Evolutionary conservation across 2,888 invertebrate genomes (phyloP).

Genomic region (Herminia tarsipennalis): DNA sequence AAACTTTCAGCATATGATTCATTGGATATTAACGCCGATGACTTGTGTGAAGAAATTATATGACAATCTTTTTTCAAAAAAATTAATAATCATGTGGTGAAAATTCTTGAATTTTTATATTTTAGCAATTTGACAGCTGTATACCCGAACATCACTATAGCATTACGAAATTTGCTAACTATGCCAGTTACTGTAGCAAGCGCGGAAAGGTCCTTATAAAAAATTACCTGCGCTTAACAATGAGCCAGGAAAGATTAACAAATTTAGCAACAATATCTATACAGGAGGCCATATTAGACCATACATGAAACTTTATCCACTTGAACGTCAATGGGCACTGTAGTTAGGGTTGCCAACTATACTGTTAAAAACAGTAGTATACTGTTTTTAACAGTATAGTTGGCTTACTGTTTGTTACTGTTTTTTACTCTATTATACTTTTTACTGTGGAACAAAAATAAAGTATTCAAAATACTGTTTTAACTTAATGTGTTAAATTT

Average conservation of each 20-base stretch:
- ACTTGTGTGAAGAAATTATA: constrained; percentile 22
- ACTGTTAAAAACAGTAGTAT: too few relatives aligned
- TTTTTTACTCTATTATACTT: too few relatives aligned
- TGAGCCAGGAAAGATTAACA: constrained; percentile 28
- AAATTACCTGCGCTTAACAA: constrained; percentile 28
- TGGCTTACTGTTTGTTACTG: too few relatives aligned
- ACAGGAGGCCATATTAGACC: constrained; percentile 30
- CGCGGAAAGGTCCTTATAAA: constrained; percentile 29
- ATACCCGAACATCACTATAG: constrained; percentile 26
- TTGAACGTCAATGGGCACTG: too few relatives aligned
- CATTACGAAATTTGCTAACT: constrained; percentile 27
- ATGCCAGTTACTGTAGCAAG: constrained; percentile 28
- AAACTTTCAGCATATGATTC: constrained; percentile 27
- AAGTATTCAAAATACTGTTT: too few relatives aligned
- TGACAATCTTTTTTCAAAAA: constrained; percentile 26
- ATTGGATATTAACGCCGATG: constrained; percentile 24
- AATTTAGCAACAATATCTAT: constrained; percentile 33
- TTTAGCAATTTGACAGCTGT: constrained; percentile 27
- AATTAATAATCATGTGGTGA: constrained; percentile 21
- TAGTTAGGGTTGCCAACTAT: too few relatives aligned
- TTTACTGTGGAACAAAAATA: too few relatives aligned
- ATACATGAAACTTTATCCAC: constrained; percentile 30
- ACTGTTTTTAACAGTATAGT: too few relatives aligned
- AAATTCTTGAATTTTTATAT: constrained; percentile 25
- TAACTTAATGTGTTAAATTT: too few relatives aligned